Percentiles rank a stretch among this genome's conserved stretches.
Conservation (phyloP, 2,113 vertebrate genomes). For the Apaloderma vittatum region DNA sequence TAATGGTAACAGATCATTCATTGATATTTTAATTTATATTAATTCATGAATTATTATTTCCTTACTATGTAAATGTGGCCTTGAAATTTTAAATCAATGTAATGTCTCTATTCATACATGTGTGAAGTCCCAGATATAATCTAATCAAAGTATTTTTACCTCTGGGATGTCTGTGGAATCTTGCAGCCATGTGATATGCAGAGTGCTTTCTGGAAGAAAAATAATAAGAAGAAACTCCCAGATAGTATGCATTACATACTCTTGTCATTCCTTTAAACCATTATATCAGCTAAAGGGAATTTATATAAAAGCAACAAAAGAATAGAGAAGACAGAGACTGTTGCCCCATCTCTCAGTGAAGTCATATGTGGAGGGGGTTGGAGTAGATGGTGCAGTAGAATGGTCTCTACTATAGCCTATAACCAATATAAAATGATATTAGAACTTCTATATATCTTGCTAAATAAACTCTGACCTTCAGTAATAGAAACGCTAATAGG, state of each 20-base stretch:
- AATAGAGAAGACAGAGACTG: not conserved
- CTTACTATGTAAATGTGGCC: not conserved
- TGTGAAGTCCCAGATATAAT: not conserved
- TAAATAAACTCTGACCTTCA: not conserved
- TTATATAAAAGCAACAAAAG: not conserved
- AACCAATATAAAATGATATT: not conserved
- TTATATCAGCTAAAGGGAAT: not conserved
- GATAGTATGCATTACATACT: not conserved
- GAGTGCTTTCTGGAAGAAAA: not conserved
- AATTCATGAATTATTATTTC: accelerated
- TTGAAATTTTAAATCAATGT: not conserved
- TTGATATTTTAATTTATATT: not conserved
- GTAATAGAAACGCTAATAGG: not conserved
- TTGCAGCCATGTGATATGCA: not conserved
- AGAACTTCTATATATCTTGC: not conserved
- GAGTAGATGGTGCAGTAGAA: not conserved
- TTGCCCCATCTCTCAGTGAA: not conserved
- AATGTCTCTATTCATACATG: not conserved
- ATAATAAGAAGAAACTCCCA: not conserved
- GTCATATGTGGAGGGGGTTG: not conserved
- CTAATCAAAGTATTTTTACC: not conserved
- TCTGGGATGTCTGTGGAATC: not conserved
- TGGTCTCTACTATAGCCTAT: not conserved
- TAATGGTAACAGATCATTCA: not conserved
- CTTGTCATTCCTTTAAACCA: not conserved